Conservation (phyloP, 2,888 invertebrate genomes). For the Hermodice carunculata region DNA sequence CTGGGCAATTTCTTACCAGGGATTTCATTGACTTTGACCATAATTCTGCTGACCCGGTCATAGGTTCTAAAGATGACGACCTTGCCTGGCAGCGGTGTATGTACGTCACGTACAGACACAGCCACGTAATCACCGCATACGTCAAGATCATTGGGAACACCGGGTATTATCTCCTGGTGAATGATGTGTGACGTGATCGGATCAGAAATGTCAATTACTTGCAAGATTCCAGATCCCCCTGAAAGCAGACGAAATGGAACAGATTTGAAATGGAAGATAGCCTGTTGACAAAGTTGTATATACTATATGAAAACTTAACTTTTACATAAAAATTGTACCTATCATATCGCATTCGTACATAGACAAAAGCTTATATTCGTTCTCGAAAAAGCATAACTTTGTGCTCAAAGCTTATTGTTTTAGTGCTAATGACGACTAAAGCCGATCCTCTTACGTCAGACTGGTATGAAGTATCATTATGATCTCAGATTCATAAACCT, state of each 20-base stretch:
- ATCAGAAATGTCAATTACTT: slow-evolving; percentile 48
- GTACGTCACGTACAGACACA: slow-evolving; percentile 3
- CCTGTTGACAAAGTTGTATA: too few species aligned
- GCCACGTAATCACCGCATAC: slow-evolving; percentile 20
- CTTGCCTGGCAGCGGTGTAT: slow-evolving; percentile 15
- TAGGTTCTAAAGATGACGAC: slow-evolving; percentile 9
- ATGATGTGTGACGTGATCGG: slow-evolving; percentile 37
- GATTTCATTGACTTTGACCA: slow-evolving; percentile 13
- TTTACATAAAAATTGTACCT: too few species aligned
- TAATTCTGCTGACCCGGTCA: background rate
- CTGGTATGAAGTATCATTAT: too few species aligned
- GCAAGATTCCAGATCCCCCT: slow-evolving; percentile 44
- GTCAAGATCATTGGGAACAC: slow-evolving; percentile 22
- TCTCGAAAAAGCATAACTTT: too few species aligned
- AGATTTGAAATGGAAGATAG: too few species aligned
- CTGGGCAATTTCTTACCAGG: slow-evolving; percentile 9
- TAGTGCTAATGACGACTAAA: too few species aligned
- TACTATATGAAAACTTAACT: too few species aligned
- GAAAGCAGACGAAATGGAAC: background rate
- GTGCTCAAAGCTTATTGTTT: too few species aligned
- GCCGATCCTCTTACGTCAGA: too few species aligned
- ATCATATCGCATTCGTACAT: too few species aligned
- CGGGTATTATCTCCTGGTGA: slow-evolving; percentile 10
- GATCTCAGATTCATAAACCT: too few species aligned
- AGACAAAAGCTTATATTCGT: too few species aligned